Percentiles rank a stretch among this genome's conserved stretches.
phyloP scores from a whole-genome alignment of 2,797 vertebrate genomes.

The Eurystomus glaucurus region DNA sequence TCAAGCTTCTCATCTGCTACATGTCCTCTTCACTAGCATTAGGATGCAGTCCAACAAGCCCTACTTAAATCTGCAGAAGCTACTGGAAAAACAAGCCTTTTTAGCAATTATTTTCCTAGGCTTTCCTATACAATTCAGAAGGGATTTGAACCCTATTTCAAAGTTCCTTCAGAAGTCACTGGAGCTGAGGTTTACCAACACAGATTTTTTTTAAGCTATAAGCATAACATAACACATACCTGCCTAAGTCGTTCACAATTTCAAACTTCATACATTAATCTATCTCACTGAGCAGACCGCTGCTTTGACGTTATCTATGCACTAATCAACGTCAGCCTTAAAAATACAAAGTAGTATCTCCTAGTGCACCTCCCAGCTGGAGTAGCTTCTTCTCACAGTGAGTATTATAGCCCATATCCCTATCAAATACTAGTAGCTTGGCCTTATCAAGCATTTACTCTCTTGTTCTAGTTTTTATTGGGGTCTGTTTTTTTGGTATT shows the following conservation, averaged over 20 bases:
- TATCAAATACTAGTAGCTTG: background rate
- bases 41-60: background rate
- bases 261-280: background rate
- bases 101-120: background rate
- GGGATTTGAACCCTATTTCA: background rate
- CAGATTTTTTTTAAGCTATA: background rate
- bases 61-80: background rate
- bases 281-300: background rate
- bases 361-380: background rate
- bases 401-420: background rate
- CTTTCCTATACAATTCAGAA: background rate
- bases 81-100: background rate
- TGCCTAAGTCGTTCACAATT: background rate
- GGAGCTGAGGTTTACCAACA: background rate
- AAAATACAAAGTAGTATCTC: background rate
- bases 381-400: background rate
- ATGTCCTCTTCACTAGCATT: background rate
- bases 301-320: background rate
- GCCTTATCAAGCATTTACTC: background rate
- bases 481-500: background rate
- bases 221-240: background rate
- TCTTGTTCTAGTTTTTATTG: background rate
- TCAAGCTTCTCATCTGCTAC: background rate
- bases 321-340: background rate
- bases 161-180: background rate